These are phyloP conservation scores for Torymus auratus DNA, from an alignment of 2,888 invertebrate genomes.

Conservation along the genomic window DNA sequence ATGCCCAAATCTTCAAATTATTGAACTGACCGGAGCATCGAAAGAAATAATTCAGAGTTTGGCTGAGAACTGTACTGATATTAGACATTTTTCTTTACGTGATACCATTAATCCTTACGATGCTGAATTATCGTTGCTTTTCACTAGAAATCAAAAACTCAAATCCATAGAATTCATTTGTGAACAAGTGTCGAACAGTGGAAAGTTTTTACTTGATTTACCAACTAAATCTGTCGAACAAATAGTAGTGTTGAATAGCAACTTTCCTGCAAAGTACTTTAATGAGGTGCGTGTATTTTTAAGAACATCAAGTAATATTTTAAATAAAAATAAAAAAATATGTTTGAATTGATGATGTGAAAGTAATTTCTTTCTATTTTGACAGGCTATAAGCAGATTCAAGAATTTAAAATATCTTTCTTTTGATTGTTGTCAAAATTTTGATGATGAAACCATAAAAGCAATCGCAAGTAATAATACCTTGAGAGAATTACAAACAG, in stretches of 20 bases:
- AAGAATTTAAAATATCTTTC: slow-evolving; percentile 33
- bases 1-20: slow-evolving; percentile 30
- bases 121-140: slow-evolving; percentile 33
- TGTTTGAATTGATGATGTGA: background rate
- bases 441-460: slow-evolving; percentile 36
- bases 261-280: slow-evolving; percentile 5
- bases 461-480: slow-evolving; percentile 11
- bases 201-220: slow-evolving; percentile 39
- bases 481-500: slow-evolving; percentile 31
- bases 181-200: background rate
- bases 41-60: slow-evolving; percentile 9
- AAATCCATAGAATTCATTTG: slow-evolving; percentile 8
- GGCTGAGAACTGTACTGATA: slow-evolving; percentile 36
- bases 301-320: background rate
- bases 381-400: slow-evolving; percentile 15
- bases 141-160: slow-evolving; percentile 24
- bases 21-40: slow-evolving; percentile 20
- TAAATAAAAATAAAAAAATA: background rate
- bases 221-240: slow-evolving; percentile 2
- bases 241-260: slow-evolving; percentile 27
- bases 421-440: slow-evolving; percentile 35
- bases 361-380: background rate
- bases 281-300: slow-evolving; percentile 11
- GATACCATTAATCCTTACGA: slow-evolving; percentile 30
- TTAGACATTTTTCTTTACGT: slow-evolving; percentile 18